Percentiles rank a stretch among this genome's conserved stretches.
Conservation (phyloP, 2,113 vertebrate species). For the Calonectris borealis region DNA sequence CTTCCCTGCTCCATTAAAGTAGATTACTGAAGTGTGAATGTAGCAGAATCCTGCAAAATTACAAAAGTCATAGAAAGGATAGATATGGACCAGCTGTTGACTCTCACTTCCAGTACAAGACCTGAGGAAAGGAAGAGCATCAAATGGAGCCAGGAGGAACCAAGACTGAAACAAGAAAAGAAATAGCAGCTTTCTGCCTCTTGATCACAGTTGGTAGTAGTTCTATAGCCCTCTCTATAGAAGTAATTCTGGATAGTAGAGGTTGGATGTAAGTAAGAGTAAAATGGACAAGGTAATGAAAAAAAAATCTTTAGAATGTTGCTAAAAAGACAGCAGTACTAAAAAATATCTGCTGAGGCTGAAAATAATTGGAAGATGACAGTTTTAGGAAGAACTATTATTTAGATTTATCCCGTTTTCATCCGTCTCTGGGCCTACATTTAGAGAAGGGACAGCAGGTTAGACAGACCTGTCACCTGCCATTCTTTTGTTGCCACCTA, state of each 20-base stretch:
- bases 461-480: neutral
- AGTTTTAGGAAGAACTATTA: neutral
- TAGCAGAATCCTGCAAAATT: neutral
- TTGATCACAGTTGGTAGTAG: neutral
- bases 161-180: neutral
- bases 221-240: neutral
- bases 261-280: neutral
- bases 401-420: neutral
- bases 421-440: neutral
- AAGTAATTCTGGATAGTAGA: neutral
- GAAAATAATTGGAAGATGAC: neutral
- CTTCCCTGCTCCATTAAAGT: neutral
- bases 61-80: neutral
- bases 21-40: neutral
- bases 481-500: neutral
- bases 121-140: neutral
- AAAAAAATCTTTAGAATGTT: neutral
- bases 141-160: neutral
- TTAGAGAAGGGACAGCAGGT: neutral
- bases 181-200: neutral
- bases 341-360: neutral
- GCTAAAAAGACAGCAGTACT: neutral
- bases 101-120: neutral
- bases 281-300: neutral
- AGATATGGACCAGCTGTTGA: neutral